These are phyloP conservation scores for Allolobophora icterica DNA, from an alignment of 2,888 invertebrate species.

Conservation along the genomic window DNA sequence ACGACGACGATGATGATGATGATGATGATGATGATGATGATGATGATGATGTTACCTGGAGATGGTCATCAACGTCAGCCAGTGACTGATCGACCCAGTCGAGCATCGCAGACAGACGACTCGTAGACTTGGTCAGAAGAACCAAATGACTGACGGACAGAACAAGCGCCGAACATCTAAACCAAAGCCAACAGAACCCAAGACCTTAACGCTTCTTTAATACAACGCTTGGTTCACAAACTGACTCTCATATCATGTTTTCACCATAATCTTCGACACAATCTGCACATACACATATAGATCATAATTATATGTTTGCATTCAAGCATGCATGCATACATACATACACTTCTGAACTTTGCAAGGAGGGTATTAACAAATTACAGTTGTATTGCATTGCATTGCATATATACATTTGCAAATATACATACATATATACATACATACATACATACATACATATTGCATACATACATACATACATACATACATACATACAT, in stretches of 20 bases:
- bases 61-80: slow-evolving; percentile 74
- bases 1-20: neutral
- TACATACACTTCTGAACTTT: neutral
- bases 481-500: too few species aligned
- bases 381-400: too few species aligned
- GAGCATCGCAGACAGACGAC: slow-evolving; percentile 61
- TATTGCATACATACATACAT: too few species aligned
- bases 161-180: slow-evolving; percentile 73
- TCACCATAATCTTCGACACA: neutral
- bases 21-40: neutral
- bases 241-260: neutral
- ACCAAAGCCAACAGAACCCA: slow-evolving; percentile 12
- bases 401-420: too few species aligned
- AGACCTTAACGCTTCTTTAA: too few species aligned
- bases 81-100: slow-evolving; percentile 73
- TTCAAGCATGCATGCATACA: neutral
- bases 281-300: too few species aligned
- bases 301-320: too few species aligned
- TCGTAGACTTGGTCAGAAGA: slow-evolving; percentile 71
- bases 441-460: too few species aligned
- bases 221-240: too few species aligned
- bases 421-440: too few species aligned
- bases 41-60: slow-evolving; percentile 66
- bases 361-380: too few species aligned
- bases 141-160: slow-evolving; percentile 75